Percentiles rank a stretch among this genome's conserved stretches.
Conservation (phyloP, 1,140 invertebrate genomes). For the Drosophila aff. region DNA sequence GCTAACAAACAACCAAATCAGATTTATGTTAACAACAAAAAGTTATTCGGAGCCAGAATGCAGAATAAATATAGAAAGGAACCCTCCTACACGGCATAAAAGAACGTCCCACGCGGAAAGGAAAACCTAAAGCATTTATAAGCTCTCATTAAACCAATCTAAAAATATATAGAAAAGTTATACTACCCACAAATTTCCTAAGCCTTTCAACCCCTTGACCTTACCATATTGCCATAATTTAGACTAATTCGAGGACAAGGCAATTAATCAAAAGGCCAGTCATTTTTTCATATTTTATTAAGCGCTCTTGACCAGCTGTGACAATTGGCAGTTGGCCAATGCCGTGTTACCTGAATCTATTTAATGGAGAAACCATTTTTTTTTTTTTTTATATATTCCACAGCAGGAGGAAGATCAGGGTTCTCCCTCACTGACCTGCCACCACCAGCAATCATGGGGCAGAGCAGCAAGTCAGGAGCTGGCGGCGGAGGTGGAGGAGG, state of each 20-base stretch:
- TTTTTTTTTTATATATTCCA: slow-evolving; percentile 14
- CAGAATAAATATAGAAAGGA: not conserved
- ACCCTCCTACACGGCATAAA: not conserved
- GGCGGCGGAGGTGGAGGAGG: slow-evolving; percentile 11
- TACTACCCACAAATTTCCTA: not conserved
- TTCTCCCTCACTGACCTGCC: slow-evolving; percentile 52
- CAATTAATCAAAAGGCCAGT: slow-evolving; percentile 10
- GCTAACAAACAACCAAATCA: not conserved
- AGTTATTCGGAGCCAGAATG: not conserved
- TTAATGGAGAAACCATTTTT: not conserved
- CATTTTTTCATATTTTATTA: slow-evolving; percentile 9
- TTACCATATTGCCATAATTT: slow-evolving; percentile 6
- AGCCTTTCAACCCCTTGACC: slow-evolving; percentile 3
- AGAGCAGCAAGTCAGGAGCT: slow-evolving; percentile 52
- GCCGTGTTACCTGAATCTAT: slow-evolving; percentile 26
- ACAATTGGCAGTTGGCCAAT: slow-evolving; percentile 54
- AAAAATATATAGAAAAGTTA: not conserved
- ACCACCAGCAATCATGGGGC: slow-evolving; percentile 35
- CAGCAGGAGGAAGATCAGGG: slow-evolving; percentile 76
- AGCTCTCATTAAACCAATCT: not conserved
- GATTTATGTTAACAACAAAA: not conserved
- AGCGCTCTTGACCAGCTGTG: slow-evolving; percentile 31
- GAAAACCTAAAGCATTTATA: not conserved
- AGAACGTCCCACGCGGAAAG: not conserved
- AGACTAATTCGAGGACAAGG: slow-evolving; percentile 6